Evolutionary conservation across 1,140 invertebrate species (phyloP).

Genomic region (Cyclina sinensis): DNA sequence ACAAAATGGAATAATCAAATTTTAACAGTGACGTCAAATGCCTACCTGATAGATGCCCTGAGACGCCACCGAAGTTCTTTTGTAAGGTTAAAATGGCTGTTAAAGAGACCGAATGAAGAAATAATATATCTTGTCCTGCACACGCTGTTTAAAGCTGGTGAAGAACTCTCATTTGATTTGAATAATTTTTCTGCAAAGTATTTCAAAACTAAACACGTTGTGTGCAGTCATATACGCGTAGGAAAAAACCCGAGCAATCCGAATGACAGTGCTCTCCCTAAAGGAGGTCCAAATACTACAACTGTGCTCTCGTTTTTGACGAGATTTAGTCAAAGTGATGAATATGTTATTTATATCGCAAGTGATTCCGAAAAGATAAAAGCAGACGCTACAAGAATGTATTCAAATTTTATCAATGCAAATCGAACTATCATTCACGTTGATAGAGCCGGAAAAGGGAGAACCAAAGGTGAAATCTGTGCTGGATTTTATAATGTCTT

Average conservation of each 20-base stretch:
- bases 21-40: neutral
- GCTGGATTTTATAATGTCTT: neutral
- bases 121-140: neutral
- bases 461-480: neutral
- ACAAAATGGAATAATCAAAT: neutral
- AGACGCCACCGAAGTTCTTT: neutral
- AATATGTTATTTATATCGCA: neutral
- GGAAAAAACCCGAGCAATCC: slow-evolving; percentile 3
- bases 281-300: neutral
- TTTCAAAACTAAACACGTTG: neutral
- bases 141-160: neutral
- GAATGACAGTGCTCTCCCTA: neutral
- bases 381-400: neutral
- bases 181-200: neutral
- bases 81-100: neutral
- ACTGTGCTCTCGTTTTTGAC: neutral
- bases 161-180: neutral
- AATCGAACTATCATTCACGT: slow-evolving; percentile 7
- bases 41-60: neutral
- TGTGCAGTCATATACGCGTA: neutral
- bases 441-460: neutral
- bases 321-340: neutral
- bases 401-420: neutral
- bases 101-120: neutral
- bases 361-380: neutral